A percentile compares a stretch with the other conserved stretches of the same genome.
phyloP scores from a whole-genome alignment of 1,140 invertebrate species.

The Whitmania pigra region DNA sequence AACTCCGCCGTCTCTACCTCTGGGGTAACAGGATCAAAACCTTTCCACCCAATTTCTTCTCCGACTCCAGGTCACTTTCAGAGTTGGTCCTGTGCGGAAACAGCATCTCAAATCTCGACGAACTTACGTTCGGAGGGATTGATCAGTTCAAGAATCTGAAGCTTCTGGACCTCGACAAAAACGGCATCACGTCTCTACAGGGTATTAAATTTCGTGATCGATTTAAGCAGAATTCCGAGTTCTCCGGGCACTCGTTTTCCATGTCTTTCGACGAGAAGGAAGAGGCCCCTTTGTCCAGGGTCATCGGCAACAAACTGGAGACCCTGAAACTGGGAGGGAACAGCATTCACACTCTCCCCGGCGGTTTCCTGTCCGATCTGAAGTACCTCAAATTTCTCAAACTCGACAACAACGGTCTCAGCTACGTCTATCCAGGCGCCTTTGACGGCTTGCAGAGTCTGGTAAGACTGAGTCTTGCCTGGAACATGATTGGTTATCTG shows the following conservation, averaged over 20 bases:
- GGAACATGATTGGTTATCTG: slow-evolving; percentile 59
- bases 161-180: slow-evolving; percentile 21
- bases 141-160: slow-evolving; percentile 12
- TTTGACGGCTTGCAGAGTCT: slow-evolving; percentile 57
- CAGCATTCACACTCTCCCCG: slow-evolving; percentile 51
- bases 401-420: slow-evolving; percentile 58
- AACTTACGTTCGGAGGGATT: slow-evolving; percentile 11
- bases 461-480: slow-evolving; percentile 52
- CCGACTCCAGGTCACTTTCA: slow-evolving; percentile 7
- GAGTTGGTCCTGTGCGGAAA: slow-evolving; percentile 23
- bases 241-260: not conserved
- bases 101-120: slow-evolving; percentile 16
- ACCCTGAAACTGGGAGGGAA: slow-evolving; percentile 56
- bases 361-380: slow-evolving; percentile 56
- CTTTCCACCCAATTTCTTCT: slow-evolving; percentile 20
- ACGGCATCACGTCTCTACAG: not conserved
- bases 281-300: not conserved
- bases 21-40: slow-evolving; percentile 18
- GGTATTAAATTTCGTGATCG: not conserved
- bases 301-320: slow-evolving; percentile 43
- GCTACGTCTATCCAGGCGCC: slow-evolving; percentile 55
- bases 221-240: not conserved
- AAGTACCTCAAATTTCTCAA: slow-evolving; percentile 53
- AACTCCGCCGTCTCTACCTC: slow-evolving; percentile 18
- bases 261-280: not conserved